A percentile compares a stretch with the other conserved stretches of the same genome.
Evolutionary conservation across 2,113 vertebrate genomes (phyloP).

Genomic region (Balaenoptera acutorostrata): DNA sequence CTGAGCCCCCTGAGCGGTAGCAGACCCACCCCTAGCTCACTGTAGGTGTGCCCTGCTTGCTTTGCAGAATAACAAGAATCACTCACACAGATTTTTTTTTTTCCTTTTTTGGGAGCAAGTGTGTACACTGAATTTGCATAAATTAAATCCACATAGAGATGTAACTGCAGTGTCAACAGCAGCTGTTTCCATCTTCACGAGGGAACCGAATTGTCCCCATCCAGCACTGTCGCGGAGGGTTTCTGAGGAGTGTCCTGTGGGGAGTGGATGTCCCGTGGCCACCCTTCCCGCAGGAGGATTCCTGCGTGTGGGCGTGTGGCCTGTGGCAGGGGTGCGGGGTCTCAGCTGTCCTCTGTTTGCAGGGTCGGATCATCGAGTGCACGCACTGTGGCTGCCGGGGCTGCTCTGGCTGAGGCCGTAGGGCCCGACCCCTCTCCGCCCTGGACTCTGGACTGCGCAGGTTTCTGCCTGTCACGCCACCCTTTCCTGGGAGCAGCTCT

Average conservation of each 20-base stretch:
- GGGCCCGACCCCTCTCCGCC: background rate
- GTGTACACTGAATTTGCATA: background rate
- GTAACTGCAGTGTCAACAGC: background rate
- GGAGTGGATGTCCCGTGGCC: background rate
- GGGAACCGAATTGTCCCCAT: background rate
- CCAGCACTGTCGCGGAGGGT: background rate
- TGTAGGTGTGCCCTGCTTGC: background rate
- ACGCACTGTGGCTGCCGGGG: conserved; percentile 98
- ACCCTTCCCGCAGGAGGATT: background rate
- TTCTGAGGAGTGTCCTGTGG: background rate
- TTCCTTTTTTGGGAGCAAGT: background rate
- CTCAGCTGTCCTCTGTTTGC: conserved; percentile 38
- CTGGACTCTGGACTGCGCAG: background rate
- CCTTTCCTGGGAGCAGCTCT: background rate
- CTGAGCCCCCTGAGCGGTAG: background rate
- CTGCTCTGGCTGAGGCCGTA: conserved; percentile 89
- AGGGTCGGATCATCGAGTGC: conserved; percentile 98
- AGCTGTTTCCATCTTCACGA: background rate
- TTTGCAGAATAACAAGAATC: background rate
- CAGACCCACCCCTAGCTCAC: background rate
- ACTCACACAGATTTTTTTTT: background rate
- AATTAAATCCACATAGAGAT: background rate
- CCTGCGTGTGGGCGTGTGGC: fast-evolving
- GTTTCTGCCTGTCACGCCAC: background rate
- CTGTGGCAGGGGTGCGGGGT: fast-evolving